Percentiles rank a stretch among this genome's conserved stretches.
Evolutionary conservation across 2,797 vertebrate species (phyloP).

Genomic region (Pseudotriccus pelzelni): DNA sequence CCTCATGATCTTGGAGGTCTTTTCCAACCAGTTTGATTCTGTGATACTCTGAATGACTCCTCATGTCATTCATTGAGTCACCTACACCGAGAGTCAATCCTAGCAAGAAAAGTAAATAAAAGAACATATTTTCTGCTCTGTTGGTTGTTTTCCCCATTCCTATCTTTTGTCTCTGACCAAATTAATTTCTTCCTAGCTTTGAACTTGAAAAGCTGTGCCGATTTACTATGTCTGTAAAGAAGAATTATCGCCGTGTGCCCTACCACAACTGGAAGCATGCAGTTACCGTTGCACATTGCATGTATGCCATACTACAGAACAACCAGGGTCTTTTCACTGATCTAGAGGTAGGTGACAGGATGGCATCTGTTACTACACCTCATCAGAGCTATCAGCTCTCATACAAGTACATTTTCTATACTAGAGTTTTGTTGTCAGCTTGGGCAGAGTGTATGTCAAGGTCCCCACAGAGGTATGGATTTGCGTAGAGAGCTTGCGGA

Average conservation of each 20-base stretch:
- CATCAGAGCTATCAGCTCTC: neutral
- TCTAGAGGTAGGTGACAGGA: slow-evolving; percentile 84
- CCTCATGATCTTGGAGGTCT: no score
- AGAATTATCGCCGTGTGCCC: slow-evolving; percentile 96
- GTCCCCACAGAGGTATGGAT: accelerated
- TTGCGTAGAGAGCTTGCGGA: neutral
- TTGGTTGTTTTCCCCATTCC: neutral
- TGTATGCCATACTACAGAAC: slow-evolving; percentile 95
- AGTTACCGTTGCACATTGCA: slow-evolving; percentile 94
- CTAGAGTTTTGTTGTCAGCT: neutral
- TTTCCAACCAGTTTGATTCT: no score
- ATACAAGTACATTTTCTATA: neutral
- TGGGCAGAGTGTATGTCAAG: neutral
- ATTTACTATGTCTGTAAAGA: slow-evolving; percentile 98
- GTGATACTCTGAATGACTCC: neutral
- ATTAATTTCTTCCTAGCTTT: slow-evolving; percentile 79
- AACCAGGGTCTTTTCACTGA: slow-evolving; percentile 90
- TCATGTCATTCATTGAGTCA: neutral
- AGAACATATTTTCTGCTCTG: neutral
- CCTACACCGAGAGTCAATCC: neutral
- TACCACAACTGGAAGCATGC: slow-evolving; percentile 99
- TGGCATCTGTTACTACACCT: neutral
- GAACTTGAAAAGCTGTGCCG: slow-evolving; percentile 96
- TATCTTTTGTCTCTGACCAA: neutral
- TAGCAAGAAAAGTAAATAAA: neutral